Evolutionary conservation across 2,888 invertebrate species (phyloP), one percentile per base, ranked within the genome.

Genomic region (Nezara viridula): DNA sequence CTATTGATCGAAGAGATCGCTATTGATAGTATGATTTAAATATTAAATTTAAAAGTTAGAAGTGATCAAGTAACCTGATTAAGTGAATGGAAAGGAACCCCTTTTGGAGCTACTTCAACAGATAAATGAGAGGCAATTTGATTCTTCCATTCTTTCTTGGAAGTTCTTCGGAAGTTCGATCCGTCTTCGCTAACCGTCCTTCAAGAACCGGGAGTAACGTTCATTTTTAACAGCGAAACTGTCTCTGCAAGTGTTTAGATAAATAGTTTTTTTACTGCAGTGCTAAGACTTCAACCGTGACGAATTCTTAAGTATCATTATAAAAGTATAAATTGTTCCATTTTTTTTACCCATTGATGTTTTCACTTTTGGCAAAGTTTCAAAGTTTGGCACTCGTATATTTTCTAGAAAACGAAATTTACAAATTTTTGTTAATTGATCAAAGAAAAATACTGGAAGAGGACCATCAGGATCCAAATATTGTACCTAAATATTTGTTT

Each of bases 101-200:
- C 81, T 47, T 81, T n/a, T 14, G 40, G 44, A 81, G 16, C 81
- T 81, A 47, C 81, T 44, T 44, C 14, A n/a, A n/a, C n/a, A n/a
- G 81, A 81, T n/a, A 81, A 47, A 81, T 81, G 44, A 81, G 81
- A 81, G n/a, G 44, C 66, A 73, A 73, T 40, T 44, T 16, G 81
- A 81, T 81, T 81, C 44, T 81, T 81, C 81, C 81, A 44, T 44
- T 77, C 77, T 77, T 77, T 77, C 40, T 77, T 44, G 24, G 4
- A 40, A 81, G 44, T 81, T 47, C n/a, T 81, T 44, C 24, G 44
- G 44, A 81, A 81, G 81, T 81, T 47, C 44, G 44, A 81, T 81
- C 1, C n/a, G 9, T 81, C 81, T 81, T 81, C 81, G n/a, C 81
- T 81, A 81, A 81, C 66, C 37, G 37, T n/a, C 81, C 81, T 47